Evolutionary conservation across 2,888 invertebrate species (phyloP), one percentile per base, ranked within the genome.

Genomic region (Koerneria pararmatus): DNA sequence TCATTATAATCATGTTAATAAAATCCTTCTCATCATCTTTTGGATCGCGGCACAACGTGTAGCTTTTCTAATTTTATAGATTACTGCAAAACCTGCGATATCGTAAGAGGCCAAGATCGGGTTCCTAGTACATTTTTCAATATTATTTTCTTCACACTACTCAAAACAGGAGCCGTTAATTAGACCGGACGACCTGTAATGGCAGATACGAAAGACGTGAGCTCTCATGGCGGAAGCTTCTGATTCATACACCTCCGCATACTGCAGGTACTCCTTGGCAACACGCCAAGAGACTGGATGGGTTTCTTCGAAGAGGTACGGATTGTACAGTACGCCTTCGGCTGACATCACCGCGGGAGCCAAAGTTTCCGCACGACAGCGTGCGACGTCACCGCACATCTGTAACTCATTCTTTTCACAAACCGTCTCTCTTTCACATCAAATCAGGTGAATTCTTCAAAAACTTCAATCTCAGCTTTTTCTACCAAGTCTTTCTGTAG

Each of bases 241-340:
- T 78, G 93, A 93, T 3, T 95, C 92, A 85, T 91, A 90, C 77
- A 88, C 85, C 74, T 90, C 88, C 0, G 90, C 91, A 69, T 93
- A 86, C 63, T 91, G 88, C 72, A 95, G 86, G 85, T 95, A 95
- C 84, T 95, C 92, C 58, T 88, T 84, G 0, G 92, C 93, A 80
- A 94, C 89, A 79, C 91, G 60, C 66, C 69, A 74, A 46, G 65
- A 53, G 1, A 91, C 89, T n/a, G 91, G 91, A 83, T 83, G 83
- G 19, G 78, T 68, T 80, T 75, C 91, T 59, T 77, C 77, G 76
- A 95, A 98, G 70, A 98, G 85, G 11, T 90, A 90, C n/a, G 98
- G 97, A 86, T 98, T 97, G 83, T 94, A 92, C n/a, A 98, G 88
- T 85, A 92, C 93, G 0, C 97, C 97, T 86, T 97, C 97, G 69